Conservation (phyloP, 2,113 vertebrate genomes). For the Saccopteryx bilineata region DNA sequence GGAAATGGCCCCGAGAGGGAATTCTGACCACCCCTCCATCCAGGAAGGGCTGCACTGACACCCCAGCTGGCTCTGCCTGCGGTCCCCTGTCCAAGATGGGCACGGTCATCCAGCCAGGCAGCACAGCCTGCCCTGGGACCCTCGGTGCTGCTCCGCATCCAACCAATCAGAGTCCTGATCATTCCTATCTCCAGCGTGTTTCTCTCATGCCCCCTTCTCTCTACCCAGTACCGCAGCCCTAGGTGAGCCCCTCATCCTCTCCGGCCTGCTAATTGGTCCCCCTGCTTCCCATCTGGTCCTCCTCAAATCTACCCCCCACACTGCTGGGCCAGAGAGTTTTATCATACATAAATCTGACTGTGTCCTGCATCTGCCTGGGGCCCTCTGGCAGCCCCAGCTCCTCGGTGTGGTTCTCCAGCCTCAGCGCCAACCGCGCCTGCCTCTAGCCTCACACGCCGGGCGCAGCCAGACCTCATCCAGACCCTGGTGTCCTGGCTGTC, state of each 20-base stretch:
- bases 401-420: neutral
- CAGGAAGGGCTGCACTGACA: neutral
- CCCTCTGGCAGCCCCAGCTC: neutral
- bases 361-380: neutral
- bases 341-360: neutral
- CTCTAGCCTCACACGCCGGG: neutral
- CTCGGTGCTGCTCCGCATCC: neutral
- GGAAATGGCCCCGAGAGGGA: neutral
- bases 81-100: neutral
- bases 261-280: slow-evolving; percentile 73
- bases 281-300: slow-evolving; percentile 65
- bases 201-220: neutral
- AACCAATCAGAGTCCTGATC: neutral
- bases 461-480: neutral
- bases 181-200: neutral
- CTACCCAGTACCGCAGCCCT: neutral
- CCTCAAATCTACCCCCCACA: slow-evolving; percentile 54
- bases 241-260: neutral
- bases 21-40: neutral
- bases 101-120: neutral
- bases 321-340: neutral
- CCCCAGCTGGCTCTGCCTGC: neutral
- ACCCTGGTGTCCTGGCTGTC: neutral
- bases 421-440: neutral
- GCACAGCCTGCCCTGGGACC: neutral